A percentile compares a stretch with the other conserved stretches of the same genome.
Conservation (phyloP, 2,797 vertebrate genomes). For the Eurystomus glaucurus region DNA sequence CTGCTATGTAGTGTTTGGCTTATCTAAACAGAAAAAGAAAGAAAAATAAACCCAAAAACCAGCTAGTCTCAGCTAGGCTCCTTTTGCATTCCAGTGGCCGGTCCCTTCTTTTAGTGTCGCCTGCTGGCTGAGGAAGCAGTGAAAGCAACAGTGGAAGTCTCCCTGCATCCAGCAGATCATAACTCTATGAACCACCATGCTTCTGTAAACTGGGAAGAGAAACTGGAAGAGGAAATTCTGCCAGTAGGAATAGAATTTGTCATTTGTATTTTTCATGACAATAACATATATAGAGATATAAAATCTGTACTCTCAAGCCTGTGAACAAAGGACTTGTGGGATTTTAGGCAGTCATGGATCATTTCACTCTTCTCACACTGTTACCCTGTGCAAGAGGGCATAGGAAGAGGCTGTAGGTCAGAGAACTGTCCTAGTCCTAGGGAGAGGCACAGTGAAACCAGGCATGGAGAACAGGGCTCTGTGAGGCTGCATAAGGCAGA, state of each 20-base stretch:
- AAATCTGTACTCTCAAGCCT: not conserved
- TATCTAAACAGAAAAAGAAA: not conserved
- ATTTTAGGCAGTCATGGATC: not conserved
- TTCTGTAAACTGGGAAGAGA: not conserved
- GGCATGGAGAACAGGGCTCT: not conserved
- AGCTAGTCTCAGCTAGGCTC: not conserved
- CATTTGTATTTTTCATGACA: not conserved
- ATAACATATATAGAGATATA: not conserved
- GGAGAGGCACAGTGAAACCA: not conserved
- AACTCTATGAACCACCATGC: not conserved
- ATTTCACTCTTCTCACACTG: not conserved
- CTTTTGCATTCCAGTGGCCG: not conserved
- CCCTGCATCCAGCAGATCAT: not conserved
- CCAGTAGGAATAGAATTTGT: not conserved
- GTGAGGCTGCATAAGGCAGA: not conserved
- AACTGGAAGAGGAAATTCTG: not conserved
- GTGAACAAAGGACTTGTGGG: not conserved
- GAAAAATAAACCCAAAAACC: not conserved
- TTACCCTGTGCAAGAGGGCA: not conserved
- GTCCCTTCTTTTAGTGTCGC: not conserved
- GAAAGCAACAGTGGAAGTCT: not conserved
- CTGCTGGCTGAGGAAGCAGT: not conserved
- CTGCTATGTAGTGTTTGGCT: not conserved
- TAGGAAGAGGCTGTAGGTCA: not conserved
- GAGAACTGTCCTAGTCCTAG: not conserved